phyloP scores from a whole-genome alignment of 2,797 vertebrate genomes.

The Diglossa cyanea region DNA sequence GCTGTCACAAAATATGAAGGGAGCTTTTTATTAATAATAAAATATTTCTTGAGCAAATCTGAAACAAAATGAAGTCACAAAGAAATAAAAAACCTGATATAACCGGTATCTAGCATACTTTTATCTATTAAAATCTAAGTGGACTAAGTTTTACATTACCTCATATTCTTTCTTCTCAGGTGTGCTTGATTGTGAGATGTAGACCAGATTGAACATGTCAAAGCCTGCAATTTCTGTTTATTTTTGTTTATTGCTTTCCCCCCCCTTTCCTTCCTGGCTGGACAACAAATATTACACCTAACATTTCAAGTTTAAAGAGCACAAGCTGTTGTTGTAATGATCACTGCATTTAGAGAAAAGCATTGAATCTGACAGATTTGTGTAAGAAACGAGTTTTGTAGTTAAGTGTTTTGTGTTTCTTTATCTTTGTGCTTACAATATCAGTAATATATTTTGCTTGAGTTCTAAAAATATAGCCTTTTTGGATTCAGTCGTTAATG shows the following conservation, averaged over 20 bases:
- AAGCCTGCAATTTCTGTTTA: background rate
- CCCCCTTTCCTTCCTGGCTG: background rate
- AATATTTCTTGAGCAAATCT: background rate
- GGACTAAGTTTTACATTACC: background rate
- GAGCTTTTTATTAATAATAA: background rate
- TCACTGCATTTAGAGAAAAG: background rate
- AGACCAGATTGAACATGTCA: background rate
- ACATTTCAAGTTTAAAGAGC: background rate
- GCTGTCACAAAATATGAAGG: background rate
- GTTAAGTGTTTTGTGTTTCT: constrained; percentile 18
- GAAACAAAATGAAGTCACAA: background rate
- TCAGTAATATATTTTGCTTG: constrained; percentile 23
- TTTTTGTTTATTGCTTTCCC: background rate
- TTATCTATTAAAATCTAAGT: background rate
- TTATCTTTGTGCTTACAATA: background rate
- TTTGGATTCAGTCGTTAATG: constrained; percentile 28
- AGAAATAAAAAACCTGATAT: background rate
- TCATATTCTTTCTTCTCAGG: constrained; percentile 12
- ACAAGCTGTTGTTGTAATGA: background rate
- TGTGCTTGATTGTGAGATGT: background rate
- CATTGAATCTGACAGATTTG: background rate
- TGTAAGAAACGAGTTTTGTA: background rate
- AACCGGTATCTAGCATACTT: background rate
- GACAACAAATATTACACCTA: background rate
- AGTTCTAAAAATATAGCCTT: constrained; percentile 14